Evolutionary conservation across 1,140 invertebrate species (phyloP), one percentile per base, ranked within the genome.

Genomic region (Archivesica marissinica): DNA sequence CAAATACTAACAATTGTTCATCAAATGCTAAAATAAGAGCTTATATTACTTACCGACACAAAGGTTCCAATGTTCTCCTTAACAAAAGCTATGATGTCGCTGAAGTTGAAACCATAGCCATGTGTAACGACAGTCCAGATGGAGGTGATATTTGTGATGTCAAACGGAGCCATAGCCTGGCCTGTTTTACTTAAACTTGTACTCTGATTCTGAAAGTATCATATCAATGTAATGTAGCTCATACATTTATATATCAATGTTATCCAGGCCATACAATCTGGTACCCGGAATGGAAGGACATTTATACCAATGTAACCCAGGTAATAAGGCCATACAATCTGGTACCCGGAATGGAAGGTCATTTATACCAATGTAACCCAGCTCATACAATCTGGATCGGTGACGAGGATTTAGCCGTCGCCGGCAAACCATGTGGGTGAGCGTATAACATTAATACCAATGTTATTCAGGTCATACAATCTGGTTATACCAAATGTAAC

Each of bases 41-140:
- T n/a, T 59, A 64, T 35, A n/a, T 4, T 7, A 90, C 94, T 92
- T 90, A 99, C 96, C 1, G 97, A 97, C 87, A 97, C 95, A 28
- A 99, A 95, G 0, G 97, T 98, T 35, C 97, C 98, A 56, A 99
- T 95, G 94, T 99, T 99, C 54, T 98, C 97, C 93, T 97, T 96
- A 2, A 97, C 96, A 94, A 99, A 98, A 9, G 87, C 82, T 17
- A 92, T 85, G 23, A 89, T 76, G 47, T 86, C 86, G 47, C 88
- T 84, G 25, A 92, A 76, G 80, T 93, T 91, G 30, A 92, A 91
- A 25, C 87, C 85, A 76, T 92, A 96, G 85, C 98, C 96, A n/a
- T 96, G 96, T 92, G 96, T 96, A 20, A 97, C 94, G 83, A 96
- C 96, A 56, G 96, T 96, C 70, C 97, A 94, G 66, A 98, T 95